Conservation (phyloP, 1,140 invertebrate genomes). For the Himalopsyche phryganea region DNA sequence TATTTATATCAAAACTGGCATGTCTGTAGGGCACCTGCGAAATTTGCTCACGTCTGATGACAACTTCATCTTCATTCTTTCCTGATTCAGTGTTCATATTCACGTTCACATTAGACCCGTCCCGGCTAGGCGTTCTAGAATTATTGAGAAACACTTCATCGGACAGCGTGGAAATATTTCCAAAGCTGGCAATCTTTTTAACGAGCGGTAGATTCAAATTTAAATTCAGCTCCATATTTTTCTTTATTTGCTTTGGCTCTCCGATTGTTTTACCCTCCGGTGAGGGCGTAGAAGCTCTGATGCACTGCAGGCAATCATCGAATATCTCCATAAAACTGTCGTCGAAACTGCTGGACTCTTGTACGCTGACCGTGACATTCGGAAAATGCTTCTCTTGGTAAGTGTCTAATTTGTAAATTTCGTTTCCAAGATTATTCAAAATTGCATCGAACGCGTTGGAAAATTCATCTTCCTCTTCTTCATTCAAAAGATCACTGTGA, state of each 20-base stretch:
- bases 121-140: slow-evolving; percentile 16
- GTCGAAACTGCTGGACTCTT: slow-evolving; percentile 39
- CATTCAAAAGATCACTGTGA: not conserved
- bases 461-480: slow-evolving; percentile 4
- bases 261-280: slow-evolving; percentile 17
- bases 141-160: slow-evolving; percentile 32
- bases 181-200: slow-evolving; percentile 28
- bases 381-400: slow-evolving; percentile 45
- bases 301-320: slow-evolving; percentile 37
- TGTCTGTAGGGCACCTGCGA: slow-evolving; percentile 36
- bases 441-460: slow-evolving; percentile 46
- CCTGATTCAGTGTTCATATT: slow-evolving; percentile 32
- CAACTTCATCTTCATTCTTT: slow-evolving; percentile 20
- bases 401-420: slow-evolving; percentile 48
- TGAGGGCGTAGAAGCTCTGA: slow-evolving; percentile 34
- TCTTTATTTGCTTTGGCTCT: slow-evolving; percentile 1
- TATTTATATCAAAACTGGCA: slow-evolving; percentile 37
- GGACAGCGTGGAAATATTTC: slow-evolving; percentile 26
- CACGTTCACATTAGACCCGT: slow-evolving; percentile 12
- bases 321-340: slow-evolving; percentile 43
- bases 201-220: slow-evolving; percentile 29
- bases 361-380: slow-evolving; percentile 31
- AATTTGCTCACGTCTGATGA: not conserved
- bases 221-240: slow-evolving; percentile 29
- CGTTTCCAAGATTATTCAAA: slow-evolving; percentile 46